Base-by-base conservation (phyloP, 2,113 vertebrate genomes). In the Anhinga rufa region DNA sequence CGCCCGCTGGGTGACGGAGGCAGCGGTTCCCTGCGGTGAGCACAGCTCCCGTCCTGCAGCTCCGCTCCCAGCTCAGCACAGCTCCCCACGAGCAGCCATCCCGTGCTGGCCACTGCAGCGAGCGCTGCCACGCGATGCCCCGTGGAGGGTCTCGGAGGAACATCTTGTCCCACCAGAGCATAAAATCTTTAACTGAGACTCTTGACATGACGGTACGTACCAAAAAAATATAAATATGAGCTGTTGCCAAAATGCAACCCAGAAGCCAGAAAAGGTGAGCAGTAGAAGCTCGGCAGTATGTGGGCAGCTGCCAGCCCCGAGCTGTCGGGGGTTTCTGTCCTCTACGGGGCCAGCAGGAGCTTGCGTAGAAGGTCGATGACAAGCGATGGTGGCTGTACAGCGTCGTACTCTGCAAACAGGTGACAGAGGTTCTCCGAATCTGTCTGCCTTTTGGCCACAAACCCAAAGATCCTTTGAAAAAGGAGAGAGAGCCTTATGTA, bases 391-490 rank as follows among this genome's bases (percentile, higher is more conserved):
- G 98, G 97, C 96, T 98, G 98, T 71, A 97, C 96, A 0, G 94
- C 22, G 86, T 99, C 99, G 2, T 99, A 98, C 68, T 99, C 99
- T 0, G 99, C 98, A 46, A 99, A 99, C 76, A 99, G 97, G 93
- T 99, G 99, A 87, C 99, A 99, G 14, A 99, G 92, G 8, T 99
- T 99, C 96, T 98, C 99, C 29, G 97, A 82, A 14, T 98, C 98
- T 2, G 98, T 97, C 52, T 98, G 97, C 78, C 96, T 99, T 94
- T 99, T 99, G 70, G 98, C 98, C 94, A 99, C 98, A 6, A 99
- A 98, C 57, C 99, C 99, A 54, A 99, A 99, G 96, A 99, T 98
- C 91, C 99, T 99, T 97, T 78, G 72, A 46, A 15, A 66, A 78
- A 68, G 80, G 71, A 97, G 74, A 49, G 70, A 87, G 89, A 52